Evolutionary conservation across 2,113 vertebrate genomes (phyloP).

Genomic region (Melanotaenia duboulayi): DNA sequence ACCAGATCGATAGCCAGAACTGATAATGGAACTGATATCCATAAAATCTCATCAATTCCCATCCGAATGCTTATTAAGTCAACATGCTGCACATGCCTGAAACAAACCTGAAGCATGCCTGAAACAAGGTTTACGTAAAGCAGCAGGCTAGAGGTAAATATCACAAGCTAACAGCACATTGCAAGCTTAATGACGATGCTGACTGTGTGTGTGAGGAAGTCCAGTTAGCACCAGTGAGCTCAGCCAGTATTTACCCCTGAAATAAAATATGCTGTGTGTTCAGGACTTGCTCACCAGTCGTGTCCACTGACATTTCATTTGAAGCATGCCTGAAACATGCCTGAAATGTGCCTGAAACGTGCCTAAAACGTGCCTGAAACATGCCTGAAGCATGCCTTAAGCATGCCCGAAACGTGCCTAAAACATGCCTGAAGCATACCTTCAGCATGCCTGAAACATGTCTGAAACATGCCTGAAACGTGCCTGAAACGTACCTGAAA

Average conservation of each 20-base stretch:
- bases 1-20: too few species aligned
- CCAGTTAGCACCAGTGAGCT: slow-evolving; percentile 31
- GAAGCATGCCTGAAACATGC: neutral
- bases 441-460: too few species aligned
- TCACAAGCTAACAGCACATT: slow-evolving; percentile 60
- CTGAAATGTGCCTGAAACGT: too few species aligned
- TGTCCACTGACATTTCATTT: neutral
- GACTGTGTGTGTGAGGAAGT: slow-evolving; percentile 1
- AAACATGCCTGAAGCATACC: too few species aligned
- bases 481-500: too few species aligned
- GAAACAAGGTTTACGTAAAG: slow-evolving; percentile 25
- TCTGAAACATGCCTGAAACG: too few species aligned
- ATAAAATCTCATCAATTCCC: too few species aligned
- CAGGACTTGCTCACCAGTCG: slow-evolving; percentile 4
- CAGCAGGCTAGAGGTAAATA: slow-evolving; percentile 62
- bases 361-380: too few species aligned
- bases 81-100: neutral
- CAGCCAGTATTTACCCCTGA: slow-evolving; percentile 44
- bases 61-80: neutral
- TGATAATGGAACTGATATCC: too few species aligned
- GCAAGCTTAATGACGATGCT: slow-evolving; percentile 47
- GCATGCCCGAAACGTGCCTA: too few species aligned
- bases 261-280: slow-evolving; percentile 29
- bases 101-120: neutral
- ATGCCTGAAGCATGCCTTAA: too few species aligned